Evolutionary conservation across 2,888 invertebrate species (phyloP).

Genomic region (Diaphora mendica): DNA sequence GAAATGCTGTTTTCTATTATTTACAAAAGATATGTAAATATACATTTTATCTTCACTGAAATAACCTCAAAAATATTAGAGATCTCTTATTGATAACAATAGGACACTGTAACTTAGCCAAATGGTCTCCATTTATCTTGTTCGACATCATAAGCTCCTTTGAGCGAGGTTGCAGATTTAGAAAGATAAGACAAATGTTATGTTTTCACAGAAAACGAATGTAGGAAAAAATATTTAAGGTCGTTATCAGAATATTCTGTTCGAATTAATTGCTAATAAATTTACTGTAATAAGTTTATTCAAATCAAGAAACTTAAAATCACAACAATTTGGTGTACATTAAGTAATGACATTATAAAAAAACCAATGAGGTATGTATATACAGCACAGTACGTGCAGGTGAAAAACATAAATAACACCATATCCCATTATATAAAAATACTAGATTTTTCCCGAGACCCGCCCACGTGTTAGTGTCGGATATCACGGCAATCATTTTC

Average conservation of each 20-base stretch:
- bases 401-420: too few species aligned
- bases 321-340: not conserved
- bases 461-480: too few species aligned
- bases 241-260: not conserved
- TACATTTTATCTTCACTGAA: not conserved
- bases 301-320: too few species aligned
- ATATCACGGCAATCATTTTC: too few species aligned
- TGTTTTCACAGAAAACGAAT: not conserved
- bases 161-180: not conserved
- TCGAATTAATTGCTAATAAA: not conserved
- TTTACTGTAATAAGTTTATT: not conserved
- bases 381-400: too few species aligned
- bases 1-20: not conserved
- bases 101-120: not conserved
- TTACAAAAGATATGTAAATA: not conserved
- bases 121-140: conserved; percentile 1
- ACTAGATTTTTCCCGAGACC: too few species aligned
- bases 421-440: too few species aligned
- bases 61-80: not conserved
- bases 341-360: too few species aligned
- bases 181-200: not conserved
- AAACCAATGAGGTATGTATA: too few species aligned
- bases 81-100: not conserved
- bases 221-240: not conserved
- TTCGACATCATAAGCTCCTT: not conserved